phyloP scores from a whole-genome alignment of 2,888 invertebrate genomes.

The Apoda limacodes region DNA sequence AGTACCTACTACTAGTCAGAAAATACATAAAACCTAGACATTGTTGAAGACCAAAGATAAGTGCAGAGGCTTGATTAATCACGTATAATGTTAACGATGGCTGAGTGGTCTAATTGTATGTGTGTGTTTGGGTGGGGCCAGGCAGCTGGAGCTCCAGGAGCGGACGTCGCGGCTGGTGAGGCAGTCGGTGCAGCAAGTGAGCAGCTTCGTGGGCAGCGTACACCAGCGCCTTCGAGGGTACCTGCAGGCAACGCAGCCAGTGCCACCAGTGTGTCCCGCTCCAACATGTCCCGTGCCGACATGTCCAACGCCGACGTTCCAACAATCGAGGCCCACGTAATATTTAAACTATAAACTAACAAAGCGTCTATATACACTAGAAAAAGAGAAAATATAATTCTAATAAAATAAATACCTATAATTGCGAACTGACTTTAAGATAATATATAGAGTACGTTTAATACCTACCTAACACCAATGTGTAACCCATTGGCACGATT shows the following conservation, averaged over 20 bases:
- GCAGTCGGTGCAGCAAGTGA: slow-evolving; percentile 36
- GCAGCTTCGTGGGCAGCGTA: slow-evolving; percentile 46
- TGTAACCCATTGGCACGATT: no score
- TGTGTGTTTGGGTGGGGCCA: slow-evolving; percentile 29
- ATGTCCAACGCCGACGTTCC: slow-evolving; percentile 35
- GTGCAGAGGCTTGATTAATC: no score
- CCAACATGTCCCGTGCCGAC: slow-evolving; percentile 7
- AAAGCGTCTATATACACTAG: background rate
- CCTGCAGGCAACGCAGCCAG: no score
- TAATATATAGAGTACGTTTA: background rate
- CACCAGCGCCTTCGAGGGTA: slow-evolving; percentile 43
- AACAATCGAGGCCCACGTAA: slow-evolving; percentile 5
- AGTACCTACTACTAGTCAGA: no score
- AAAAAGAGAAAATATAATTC: background rate
- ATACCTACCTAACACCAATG: no score
- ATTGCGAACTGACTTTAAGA: background rate
- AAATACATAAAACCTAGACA: no score
- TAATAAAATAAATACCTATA: background rate
- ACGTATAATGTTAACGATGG: background rate
- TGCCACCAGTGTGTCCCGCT: no score
- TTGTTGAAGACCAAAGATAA: no score
- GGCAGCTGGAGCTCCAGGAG: slow-evolving; percentile 50
- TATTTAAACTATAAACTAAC: background rate
- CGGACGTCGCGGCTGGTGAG: slow-evolving; percentile 36
- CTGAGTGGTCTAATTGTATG: no score